phyloP scores from a whole-genome alignment of 2,888 invertebrate species.

The Geotrupes spiniger region DNA sequence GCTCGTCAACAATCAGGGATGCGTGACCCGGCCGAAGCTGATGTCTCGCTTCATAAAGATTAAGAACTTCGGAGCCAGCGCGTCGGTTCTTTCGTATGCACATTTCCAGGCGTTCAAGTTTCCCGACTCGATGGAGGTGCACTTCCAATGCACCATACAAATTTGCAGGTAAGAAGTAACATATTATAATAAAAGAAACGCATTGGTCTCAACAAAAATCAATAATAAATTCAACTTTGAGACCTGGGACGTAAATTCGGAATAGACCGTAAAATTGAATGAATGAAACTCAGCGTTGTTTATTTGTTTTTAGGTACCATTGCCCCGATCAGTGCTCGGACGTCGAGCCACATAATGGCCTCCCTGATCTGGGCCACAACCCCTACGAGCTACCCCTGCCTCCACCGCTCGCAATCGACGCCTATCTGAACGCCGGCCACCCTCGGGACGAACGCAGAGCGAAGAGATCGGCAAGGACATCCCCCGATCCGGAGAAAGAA shows the following conservation, averaged over 20 bases:
- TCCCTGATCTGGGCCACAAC: conserved; percentile 57
- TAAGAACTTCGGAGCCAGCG: conserved; percentile 91
- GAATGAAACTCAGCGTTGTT: too few relatives aligned
- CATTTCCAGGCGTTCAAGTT: conserved; percentile 96
- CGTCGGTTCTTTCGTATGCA: conserved; percentile 87
- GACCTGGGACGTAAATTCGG: too few relatives aligned
- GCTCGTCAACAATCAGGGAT: conserved; percentile 88
- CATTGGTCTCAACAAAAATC: too few relatives aligned
- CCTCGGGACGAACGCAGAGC: conserved; percentile 72
- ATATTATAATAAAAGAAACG: too few relatives aligned
- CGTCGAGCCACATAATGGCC: conserved; percentile 40
- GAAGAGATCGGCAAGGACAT: conserved; percentile 59
- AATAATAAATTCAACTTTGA: too few relatives aligned
- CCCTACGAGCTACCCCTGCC: conserved; percentile 73
- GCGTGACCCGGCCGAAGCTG: conserved; percentile 86
- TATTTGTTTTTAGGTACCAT: conserved; percentile 58
- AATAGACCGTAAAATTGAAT: too few relatives aligned
- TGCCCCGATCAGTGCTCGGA: conserved; percentile 91
- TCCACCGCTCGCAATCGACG: too few relatives aligned
- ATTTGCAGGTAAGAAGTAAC: conserved; percentile 71
- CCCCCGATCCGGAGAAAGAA: conserved; percentile 64
- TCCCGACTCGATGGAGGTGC: conserved; percentile 95
- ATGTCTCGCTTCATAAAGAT: conserved; percentile 94
- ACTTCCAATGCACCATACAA: conserved; percentile 93
- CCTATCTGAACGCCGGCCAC: conserved; percentile 65